phyloP scores from a whole-genome alignment of 2,113 vertebrate species.

The Dasyurus viverrinus region DNA sequence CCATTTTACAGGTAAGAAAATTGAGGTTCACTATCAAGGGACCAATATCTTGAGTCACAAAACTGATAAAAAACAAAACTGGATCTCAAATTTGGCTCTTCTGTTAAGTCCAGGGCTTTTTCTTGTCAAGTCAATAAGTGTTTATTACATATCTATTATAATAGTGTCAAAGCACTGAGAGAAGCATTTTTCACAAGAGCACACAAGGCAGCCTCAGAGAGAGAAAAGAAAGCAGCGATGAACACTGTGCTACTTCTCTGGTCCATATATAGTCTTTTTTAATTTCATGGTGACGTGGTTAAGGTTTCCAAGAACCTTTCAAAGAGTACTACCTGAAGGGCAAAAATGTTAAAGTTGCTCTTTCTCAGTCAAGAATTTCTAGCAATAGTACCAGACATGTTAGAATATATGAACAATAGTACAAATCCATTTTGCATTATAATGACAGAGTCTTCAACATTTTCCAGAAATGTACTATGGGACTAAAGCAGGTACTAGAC shows the following conservation, averaged over 20 bases:
- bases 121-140: no score
- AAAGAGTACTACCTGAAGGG: background rate
- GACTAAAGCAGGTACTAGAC: background rate
- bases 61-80: no score
- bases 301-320: background rate
- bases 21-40: no score
- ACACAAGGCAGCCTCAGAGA: background rate
- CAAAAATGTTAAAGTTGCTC: background rate
- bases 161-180: no score
- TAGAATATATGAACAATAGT: background rate
- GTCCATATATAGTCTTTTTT: background rate
- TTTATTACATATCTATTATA: no score
- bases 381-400: background rate
- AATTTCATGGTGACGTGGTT: background rate
- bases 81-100: no score
- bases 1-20: no score
- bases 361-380: background rate
- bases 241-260: background rate
- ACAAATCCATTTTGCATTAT: background rate
- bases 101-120: no score
- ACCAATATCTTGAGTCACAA: no score
- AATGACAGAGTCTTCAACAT: background rate
- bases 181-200: no score
- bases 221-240: background rate
- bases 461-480: background rate